Base-by-base conservation (phyloP, 1,140 invertebrate genomes). In the Drosophila parvula region DNA sequence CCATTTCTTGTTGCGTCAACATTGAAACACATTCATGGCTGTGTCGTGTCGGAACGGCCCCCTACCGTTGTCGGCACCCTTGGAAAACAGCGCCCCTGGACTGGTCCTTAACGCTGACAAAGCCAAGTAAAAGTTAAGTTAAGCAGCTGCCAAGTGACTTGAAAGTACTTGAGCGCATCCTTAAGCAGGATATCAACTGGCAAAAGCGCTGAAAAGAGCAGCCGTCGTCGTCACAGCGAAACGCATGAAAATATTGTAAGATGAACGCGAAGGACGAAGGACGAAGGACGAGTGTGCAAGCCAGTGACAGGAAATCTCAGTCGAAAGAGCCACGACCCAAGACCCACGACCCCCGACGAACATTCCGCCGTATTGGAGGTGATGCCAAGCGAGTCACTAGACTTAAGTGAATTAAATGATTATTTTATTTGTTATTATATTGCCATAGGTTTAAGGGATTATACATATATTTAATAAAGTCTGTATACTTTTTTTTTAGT, bases 171-270 rank as follows among this genome's bases (percentile, higher is more conserved):
- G 84, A 89, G 84, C 84, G 84, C 84, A 89, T 89, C 84, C 84
- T 89, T 89, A 89, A 89, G 84, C 84, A 89, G 84, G 84, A 89
- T 89, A 89, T 89, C 85, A 89, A 89, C 84, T 89, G 85, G 84
- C 84, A 88, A 89, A 83, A 88, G 84, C 78, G 74, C 74, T 82
- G 77, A 79, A 88, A 88, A 79, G 74, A 78, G 74, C 80, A 71
- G 45, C 68, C 61, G 22, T 28, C 16, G 50, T 41, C 55, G 71
- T 75, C 69, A 47, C 74, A 59, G 58, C 18, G 43, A 78, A 57
- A 78, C 74, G 75, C 74, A 78, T 78, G 65, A 70, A 78, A 78
- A 62, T 70, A 63, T 75, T 67, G 61, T 67, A 78, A 62, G 62
- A 28, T 34, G 43, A 58, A 60, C 63, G 50, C 16, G 45, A 57